Percentiles rank a stretch among this genome's conserved stretches.
Evolutionary conservation across 1,140 invertebrate genomes (phyloP).

Genomic region (Papilio aristodemus): DNA sequence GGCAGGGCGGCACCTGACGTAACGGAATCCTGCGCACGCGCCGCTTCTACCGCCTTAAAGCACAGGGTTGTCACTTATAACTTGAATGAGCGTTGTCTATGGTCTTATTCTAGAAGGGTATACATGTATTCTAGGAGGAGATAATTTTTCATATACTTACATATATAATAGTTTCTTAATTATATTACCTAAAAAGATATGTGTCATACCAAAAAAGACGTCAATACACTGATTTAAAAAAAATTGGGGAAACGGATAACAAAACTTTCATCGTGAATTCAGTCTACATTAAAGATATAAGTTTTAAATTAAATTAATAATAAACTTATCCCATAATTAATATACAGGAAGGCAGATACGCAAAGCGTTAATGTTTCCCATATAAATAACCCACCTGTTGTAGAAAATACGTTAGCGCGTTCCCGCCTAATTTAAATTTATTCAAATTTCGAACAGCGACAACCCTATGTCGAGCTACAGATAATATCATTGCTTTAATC

Average conservation of each 20-base stretch:
- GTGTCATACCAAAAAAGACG: too few relatives aligned
- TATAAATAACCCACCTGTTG: slow-evolving; percentile 65
- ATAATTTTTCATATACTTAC: too few relatives aligned
- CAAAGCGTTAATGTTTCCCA: slow-evolving; percentile 52
- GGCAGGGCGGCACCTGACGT: slow-evolving; percentile 60
- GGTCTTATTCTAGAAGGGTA: too few relatives aligned
- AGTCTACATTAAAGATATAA: too few relatives aligned
- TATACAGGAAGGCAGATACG: slow-evolving; percentile 36
- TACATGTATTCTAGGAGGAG: too few relatives aligned
- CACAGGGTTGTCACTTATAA: slow-evolving; percentile 19
- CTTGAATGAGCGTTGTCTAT: background rate
- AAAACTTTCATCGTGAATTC: too few relatives aligned
- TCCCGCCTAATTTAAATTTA: slow-evolving; percentile 49
- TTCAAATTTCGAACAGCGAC: slow-evolving; percentile 50
- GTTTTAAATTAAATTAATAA: too few relatives aligned
- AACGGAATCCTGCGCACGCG: slow-evolving; percentile 61
- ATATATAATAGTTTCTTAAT: too few relatives aligned
- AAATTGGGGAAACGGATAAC: too few relatives aligned
- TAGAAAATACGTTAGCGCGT: slow-evolving; percentile 37
- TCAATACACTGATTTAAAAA: too few relatives aligned
- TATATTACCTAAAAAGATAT: too few relatives aligned
- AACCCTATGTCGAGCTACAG: slow-evolving; percentile 37
- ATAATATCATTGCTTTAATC: slow-evolving; percentile 28
- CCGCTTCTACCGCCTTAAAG: slow-evolving; percentile 35
- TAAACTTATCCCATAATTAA: slow-evolving; percentile 28